These are phyloP conservation scores for Siniperca undulata DNA, from an alignment of 2,797 vertebrate genomes.

Conservation along the genomic window DNA sequence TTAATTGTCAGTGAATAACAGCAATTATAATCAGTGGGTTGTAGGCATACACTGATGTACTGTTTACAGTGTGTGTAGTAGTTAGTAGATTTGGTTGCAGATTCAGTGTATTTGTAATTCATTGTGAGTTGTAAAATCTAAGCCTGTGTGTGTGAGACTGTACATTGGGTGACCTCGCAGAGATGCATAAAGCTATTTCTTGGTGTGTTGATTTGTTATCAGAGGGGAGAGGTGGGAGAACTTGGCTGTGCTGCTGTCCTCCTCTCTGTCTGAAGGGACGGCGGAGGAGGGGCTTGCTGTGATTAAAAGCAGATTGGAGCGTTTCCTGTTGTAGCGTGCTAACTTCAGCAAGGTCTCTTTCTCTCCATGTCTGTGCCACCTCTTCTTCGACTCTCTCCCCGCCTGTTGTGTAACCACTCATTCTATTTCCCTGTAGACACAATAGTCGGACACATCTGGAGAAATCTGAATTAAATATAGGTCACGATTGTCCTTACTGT, in stretches of 20 bases:
- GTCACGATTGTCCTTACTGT: constrained; percentile 22
- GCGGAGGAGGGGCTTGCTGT: constrained; percentile 76
- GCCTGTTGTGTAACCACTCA: constrained; percentile 35
- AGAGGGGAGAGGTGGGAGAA: constrained; percentile 62
- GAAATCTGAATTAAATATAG: constrained; percentile 65
- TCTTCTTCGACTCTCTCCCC: constrained; percentile 27
- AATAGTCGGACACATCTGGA: constrained; percentile 77
- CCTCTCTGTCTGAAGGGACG: constrained; percentile 61
- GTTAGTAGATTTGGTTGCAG: background rate
- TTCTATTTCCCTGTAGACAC: constrained; percentile 60
- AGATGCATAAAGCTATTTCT: constrained; percentile 39
- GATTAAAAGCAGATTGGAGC: constrained; percentile 93
- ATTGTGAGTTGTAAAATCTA: background rate
- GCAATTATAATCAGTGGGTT: constrained; percentile 40
- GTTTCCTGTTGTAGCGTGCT: constrained; percentile 90
- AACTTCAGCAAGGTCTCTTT: constrained; percentile 74
- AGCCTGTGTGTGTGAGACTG: constrained; percentile 21
- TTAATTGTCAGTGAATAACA: constrained; percentile 37
- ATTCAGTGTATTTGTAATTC: background rate
- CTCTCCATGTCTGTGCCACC: constrained; percentile 46
- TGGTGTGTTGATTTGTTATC: constrained; percentile 52
- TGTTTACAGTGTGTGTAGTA: constrained; percentile 22
- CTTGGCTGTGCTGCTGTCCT: constrained; percentile 59
- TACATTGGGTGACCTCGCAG: background rate
- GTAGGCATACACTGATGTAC: background rate